Conservation (phyloP, 2,888 invertebrate species). For the Aelia acuminata region DNA sequence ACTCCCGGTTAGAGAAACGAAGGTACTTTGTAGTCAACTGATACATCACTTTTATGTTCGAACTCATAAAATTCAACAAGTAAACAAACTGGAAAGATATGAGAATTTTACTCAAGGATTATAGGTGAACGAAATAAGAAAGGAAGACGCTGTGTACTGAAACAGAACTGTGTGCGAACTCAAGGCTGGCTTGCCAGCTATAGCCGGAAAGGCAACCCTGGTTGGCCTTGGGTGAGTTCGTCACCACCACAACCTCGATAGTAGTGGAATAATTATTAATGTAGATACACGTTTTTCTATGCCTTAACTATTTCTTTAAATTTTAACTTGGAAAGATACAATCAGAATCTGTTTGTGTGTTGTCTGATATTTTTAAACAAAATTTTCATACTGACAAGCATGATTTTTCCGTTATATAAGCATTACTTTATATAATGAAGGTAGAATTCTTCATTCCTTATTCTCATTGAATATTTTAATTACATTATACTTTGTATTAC, state of each 20-base stretch:
- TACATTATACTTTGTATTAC: background rate
- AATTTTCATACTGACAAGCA: background rate
- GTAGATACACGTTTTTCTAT: background rate
- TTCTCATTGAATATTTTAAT: background rate
- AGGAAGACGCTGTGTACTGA: background rate
- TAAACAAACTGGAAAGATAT: background rate
- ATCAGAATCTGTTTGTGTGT: no score
- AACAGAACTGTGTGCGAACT: slow-evolving; percentile 39
- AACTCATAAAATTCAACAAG: background rate
- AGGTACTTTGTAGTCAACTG: background rate
- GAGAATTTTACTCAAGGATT: background rate
- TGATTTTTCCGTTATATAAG: background rate
- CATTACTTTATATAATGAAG: background rate
- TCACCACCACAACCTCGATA: slow-evolving; percentile 47
- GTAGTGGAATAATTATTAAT: background rate
- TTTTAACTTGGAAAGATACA: background rate
- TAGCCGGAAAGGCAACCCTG: slow-evolving; percentile 34
- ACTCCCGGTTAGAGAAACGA: background rate
- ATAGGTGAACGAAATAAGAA: background rate
- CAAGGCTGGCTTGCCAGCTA: slow-evolving; percentile 19
- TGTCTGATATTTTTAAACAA: no score
- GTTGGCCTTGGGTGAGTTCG: slow-evolving; percentile 11
- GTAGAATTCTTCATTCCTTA: background rate
- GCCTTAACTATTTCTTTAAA: background rate
- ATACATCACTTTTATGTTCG: background rate